Base-by-base conservation (phyloP, 2,888 invertebrate species). In the Hydrotaea diabolus region DNA sequence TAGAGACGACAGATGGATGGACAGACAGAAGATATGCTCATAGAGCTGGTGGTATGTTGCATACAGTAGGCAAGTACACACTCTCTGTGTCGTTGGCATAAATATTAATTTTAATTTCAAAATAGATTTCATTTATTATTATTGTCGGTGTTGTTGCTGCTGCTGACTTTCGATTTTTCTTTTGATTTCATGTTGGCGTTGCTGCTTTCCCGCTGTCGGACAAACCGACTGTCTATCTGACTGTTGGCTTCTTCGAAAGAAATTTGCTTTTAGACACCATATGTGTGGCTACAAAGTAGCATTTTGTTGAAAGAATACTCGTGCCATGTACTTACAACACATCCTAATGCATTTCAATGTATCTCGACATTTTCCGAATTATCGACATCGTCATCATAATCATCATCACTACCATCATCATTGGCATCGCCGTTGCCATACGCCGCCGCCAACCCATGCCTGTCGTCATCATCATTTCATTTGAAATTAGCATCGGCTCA, bases 71-170 rank as follows among this genome's bases (percentile, higher is more conserved):
- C 23, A 13, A 59, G 13, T 4, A 15, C 9, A 0, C 26, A 23
- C 59, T 15, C 53, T 8, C 11, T 17, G 0, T 55, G 7, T 59
- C 26, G 15, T 26, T 59, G 59, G 59, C 59, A 59, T 59, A 59
- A 59, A 59, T 59, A 59, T 59, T 59, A 59, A 59, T 69, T 69
- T 69, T 69, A 66, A 19, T 66, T 69, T 69, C 69, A 69, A 59
- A 69, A 69, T 69, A 59, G 59, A 59, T 59, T 69, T 46, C 46
- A 71, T 43, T 75, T 46, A 31, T 23, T 46, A 69, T n/a, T 73
- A 49, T 39, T 71, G 46, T 36, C 43, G 55, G 57, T 75, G 43
- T 74, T 57, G 66, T n/a, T 26, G 66, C 36, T 13, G 66, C 19
- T 26, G 66, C 36, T 13, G 9, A 39, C 13, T 4, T 31, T 39